Base-by-base conservation (phyloP, 2,113 vertebrate genomes). In the Aspidoscelis tigris region DNA sequence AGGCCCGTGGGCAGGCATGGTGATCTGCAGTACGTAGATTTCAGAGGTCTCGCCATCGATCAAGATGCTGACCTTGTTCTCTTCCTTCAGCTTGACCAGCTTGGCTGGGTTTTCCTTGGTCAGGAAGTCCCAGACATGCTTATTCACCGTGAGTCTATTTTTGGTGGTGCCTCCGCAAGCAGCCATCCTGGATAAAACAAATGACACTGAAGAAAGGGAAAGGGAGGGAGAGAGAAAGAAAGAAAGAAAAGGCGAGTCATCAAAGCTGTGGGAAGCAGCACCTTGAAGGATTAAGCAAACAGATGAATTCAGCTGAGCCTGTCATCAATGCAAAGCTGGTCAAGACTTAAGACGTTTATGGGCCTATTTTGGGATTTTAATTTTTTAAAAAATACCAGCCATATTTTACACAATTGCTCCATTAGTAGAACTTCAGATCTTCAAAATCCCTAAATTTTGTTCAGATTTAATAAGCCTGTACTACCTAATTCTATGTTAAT, bases 91-190 rank as follows among this genome's bases (percentile, higher is more conserved):
- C 90, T 97, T 97, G 70, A 97, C 95, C 94, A 99, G 96, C 93
- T 97, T 97, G 89, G 97, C 96, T 84, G 96, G 96, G 89, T 97
- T 97, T 71, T 97, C 97, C 74, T 97, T 96, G 90, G 96, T 97
- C 93, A 98, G 95, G 95, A 98, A 98, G 94, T 98, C 98, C 98
- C 98, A 98, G 87, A 98, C 97, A 43, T 96, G 97, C 94, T 98
- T 97, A 84, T 97, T 97, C 94, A 98, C 97, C 87, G 97, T 96
- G 90, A 98, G 97, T 92, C 98, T 97, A 93, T 97, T 97, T 94
- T 97, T 97, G 93, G 96, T 96, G 96, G 96, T 95, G 96, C 97
- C 94, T 94, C 95, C 95, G 80, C 95, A 95, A 90, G 94, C 94
- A 80, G 95, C 94, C 95, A 95, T 95, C 93, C 95, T 95, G 94